Conservation (phyloP, 2,888 invertebrate genomes). For the Cerastis rubricosa region DNA sequence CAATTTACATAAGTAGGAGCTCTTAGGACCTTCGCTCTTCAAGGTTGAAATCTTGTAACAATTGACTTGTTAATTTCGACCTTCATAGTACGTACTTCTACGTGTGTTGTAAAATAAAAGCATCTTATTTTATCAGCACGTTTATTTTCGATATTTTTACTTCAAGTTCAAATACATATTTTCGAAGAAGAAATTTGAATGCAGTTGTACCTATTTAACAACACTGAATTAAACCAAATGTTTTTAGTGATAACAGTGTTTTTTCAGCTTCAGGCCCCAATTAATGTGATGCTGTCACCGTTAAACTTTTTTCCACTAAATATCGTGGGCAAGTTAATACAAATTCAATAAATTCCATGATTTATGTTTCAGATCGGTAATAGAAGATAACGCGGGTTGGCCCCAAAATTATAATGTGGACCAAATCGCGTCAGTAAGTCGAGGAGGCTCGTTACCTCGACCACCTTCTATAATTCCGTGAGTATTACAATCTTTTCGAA, state of each 20-base stretch:
- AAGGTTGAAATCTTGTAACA: conserved; percentile 46
- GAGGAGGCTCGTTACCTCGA: conserved; percentile 88
- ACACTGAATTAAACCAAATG: not conserved
- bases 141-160: conserved; percentile 14
- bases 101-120: conserved; percentile 26
- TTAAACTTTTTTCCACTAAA: not conserved
- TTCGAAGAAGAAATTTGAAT: not conserved
- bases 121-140: not conserved
- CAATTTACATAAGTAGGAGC: conserved; percentile 56
- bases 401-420: conserved; percentile 88
- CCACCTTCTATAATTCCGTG: conserved; percentile 89
- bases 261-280: not conserved
- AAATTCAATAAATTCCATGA: conserved; percentile 37
- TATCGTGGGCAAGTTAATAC: conserved; percentile 18
- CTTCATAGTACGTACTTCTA: conserved; percentile 18
- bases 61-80: conserved; percentile 44
- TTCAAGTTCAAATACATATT: not conserved
- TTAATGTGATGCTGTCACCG: not conserved
- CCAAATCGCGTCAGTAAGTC: conserved; percentile 89
- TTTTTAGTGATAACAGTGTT: not conserved
- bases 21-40: conserved; percentile 36
- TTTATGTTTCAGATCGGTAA: conserved; percentile 87
- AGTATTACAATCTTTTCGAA: conserved; percentile 70
- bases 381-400: conserved; percentile 90
- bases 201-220: not conserved